Percentiles rank a stretch among this genome's conserved stretches.
Evolutionary conservation across 2,888 invertebrate species (phyloP).

Genomic region (Boloria euphrosyne): DNA sequence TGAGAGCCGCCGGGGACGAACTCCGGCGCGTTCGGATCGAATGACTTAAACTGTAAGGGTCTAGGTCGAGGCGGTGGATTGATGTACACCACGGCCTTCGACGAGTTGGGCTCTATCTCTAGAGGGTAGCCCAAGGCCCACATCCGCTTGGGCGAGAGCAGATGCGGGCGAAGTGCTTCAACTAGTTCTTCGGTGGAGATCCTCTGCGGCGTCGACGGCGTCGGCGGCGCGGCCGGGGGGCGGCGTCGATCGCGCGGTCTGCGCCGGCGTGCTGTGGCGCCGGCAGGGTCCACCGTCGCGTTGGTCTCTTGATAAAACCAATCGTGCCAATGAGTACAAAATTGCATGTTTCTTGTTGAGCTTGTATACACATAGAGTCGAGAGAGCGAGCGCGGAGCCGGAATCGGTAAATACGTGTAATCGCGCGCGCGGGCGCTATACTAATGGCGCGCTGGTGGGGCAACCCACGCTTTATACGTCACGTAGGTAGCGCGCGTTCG

Average conservation of each 20-base stretch:
- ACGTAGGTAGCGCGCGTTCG: slow-evolving; percentile 75
- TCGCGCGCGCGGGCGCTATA: slow-evolving; percentile 79
- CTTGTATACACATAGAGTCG: slow-evolving; percentile 81
- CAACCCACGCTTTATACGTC: slow-evolving; percentile 78
- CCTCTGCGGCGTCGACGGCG: slow-evolving; percentile 70
- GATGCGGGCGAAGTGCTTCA: slow-evolving; percentile 82
- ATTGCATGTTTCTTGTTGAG: slow-evolving; percentile 71
- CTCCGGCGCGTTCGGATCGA: slow-evolving; percentile 86
- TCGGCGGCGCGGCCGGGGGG: slow-evolving; percentile 67
- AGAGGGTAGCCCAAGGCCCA: slow-evolving; percentile 88
- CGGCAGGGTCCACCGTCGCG: slow-evolving; percentile 69
- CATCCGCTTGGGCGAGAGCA: slow-evolving; percentile 84
- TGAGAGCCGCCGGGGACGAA: slow-evolving; percentile 83
- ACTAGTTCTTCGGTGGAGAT: slow-evolving; percentile 82
- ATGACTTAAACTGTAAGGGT: slow-evolving; percentile 61
- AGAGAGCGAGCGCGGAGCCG: slow-evolving; percentile 71
- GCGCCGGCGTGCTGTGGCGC: slow-evolving; percentile 71
- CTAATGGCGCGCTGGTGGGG: slow-evolving; percentile 79
- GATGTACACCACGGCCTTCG: slow-evolving; percentile 85
- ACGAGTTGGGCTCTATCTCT: slow-evolving; percentile 83
- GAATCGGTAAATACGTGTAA: slow-evolving; percentile 71
- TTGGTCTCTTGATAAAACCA: slow-evolving; percentile 79
- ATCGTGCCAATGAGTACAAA: slow-evolving; percentile 73
- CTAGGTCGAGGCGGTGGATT: slow-evolving; percentile 76
- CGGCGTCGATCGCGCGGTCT: slow-evolving; percentile 75